Conservation (phyloP, 2,888 invertebrate genomes). For the Drosophila subsilvestris region DNA sequence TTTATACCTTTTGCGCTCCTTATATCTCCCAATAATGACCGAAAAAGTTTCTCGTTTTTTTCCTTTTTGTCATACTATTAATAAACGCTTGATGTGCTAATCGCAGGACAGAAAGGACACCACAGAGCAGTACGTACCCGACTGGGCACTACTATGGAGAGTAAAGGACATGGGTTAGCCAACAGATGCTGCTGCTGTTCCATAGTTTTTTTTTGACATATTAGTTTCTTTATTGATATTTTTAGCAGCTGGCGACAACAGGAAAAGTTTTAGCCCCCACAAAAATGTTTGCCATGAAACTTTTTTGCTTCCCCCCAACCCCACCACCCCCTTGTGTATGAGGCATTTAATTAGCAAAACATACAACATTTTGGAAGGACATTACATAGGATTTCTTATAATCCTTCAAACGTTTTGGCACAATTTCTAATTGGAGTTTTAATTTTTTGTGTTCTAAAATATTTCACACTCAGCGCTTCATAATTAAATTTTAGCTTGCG, state of each 20-base stretch:
- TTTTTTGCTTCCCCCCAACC: conserved; percentile 53
- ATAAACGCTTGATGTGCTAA: conserved; percentile 78
- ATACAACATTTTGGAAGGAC: conserved; percentile 7
- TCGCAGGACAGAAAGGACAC: conserved; percentile 47
- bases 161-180: conserved; percentile 27
- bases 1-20: conserved; percentile 42
- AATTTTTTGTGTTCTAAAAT: conserved; percentile 26
- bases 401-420: conserved; percentile 9
- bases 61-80: conserved; percentile 65
- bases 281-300: conserved; percentile 37
- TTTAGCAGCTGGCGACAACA: conserved; percentile 64
- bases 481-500: conserved; percentile 49
- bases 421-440: conserved; percentile 36
- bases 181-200: conserved; percentile 53
- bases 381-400: neutral
- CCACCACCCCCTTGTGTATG: conserved; percentile 1
- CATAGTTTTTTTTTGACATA: conserved; percentile 62
- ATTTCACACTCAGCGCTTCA: neutral
- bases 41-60: conserved; percentile 49
- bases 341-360: conserved; percentile 73
- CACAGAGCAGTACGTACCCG: neutral
- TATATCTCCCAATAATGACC: conserved; percentile 33
- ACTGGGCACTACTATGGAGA: conserved; percentile 32
- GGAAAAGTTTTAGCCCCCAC: conserved; percentile 52
- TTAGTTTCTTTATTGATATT: conserved; percentile 80